Base-by-base conservation (phyloP, 2,797 vertebrate genomes). In the Neomorphus geoffroyi region DNA sequence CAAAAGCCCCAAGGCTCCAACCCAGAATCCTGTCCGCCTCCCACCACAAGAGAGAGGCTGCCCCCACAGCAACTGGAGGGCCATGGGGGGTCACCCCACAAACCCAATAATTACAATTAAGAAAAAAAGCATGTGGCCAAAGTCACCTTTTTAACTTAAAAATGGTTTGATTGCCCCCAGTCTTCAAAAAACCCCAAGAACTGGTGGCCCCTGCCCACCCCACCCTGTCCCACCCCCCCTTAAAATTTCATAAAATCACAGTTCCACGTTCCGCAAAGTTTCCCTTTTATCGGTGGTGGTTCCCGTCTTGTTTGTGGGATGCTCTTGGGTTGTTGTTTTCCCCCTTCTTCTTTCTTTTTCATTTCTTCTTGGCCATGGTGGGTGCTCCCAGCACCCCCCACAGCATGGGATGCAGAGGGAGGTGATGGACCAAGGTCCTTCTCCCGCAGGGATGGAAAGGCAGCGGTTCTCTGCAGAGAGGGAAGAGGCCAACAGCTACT, bases 61-160 rank as follows among this genome's bases (percentile, higher is more conserved):
- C 33, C 41, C 61, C 74, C 11, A 15, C 75, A 80, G 61, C 43
- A 74, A 2, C 3, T 6, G 5, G 41, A 17, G 27, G 13, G 9
- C 18, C 8, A 6, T 1, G 3, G 32, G 30, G 26, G 11, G 23
- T 13, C 72, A 71, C 48, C 53, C 27, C 67, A 69, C n/a, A 43
- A 69, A 75, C 82, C 35, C 8, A 45, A 37, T 28, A 13, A 72
- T 48, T 70, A 41, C 57, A 26, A 60, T 73, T 88, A 69, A 71
- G 70, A 77, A 71, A 81, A 75, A 62, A 82, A 90, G 87, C 19
- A 0, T 80, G 54, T 77, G 93, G 90, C 92, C 90, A 80, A 69
- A 45, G 79, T 92, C 45, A 85, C 90, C 81, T 80, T 93, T 95
- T 96, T 96, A 96, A 85, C 62, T 93, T 94, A 90, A 77, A 93